A percentile compares a stretch with the other conserved stretches of the same genome.
Conservation (phyloP, 2,797 vertebrate genomes). For the Cyprinella venusta region DNA sequence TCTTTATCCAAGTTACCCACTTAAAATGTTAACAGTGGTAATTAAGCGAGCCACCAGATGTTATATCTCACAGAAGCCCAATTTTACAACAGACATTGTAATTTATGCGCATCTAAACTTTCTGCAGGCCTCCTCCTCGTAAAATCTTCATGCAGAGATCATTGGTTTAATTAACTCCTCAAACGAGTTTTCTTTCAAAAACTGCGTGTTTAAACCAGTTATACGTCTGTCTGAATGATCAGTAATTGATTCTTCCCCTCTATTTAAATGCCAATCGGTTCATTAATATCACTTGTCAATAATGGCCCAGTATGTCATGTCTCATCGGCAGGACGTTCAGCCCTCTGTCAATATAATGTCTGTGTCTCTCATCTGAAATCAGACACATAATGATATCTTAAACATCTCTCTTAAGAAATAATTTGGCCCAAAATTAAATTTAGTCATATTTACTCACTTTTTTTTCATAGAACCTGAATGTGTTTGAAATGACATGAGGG, state of each 20-base stretch:
- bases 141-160: not conserved
- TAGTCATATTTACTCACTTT: not conserved
- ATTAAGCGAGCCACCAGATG: conserved; percentile 7
- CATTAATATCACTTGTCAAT: conserved; percentile 73
- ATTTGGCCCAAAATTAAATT: not conserved
- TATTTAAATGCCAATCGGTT: conserved; percentile 48
- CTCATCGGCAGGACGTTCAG: conserved; percentile 60
- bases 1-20: not conserved
- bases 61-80: not conserved
- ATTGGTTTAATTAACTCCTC: conserved; percentile 3
- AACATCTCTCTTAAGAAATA: not conserved
- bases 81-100: not conserved
- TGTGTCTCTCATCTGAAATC: conserved; percentile 50
- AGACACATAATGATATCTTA: not conserved
- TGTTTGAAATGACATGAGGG: not conserved
- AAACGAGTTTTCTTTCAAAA: not conserved
- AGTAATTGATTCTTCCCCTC: conserved; percentile 42
- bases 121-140: no score
- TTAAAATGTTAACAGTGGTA: not conserved
- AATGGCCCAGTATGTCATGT: conserved; percentile 56
- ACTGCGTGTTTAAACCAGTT: not conserved
- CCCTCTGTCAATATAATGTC: conserved; percentile 71
- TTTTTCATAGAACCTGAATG: not conserved
- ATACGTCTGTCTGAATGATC: conserved; percentile 20
- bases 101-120: conserved; percentile 5